These are phyloP conservation scores for Cylas formicarius DNA, from an alignment of 1,140 invertebrate genomes.

Conservation along the genomic window DNA sequence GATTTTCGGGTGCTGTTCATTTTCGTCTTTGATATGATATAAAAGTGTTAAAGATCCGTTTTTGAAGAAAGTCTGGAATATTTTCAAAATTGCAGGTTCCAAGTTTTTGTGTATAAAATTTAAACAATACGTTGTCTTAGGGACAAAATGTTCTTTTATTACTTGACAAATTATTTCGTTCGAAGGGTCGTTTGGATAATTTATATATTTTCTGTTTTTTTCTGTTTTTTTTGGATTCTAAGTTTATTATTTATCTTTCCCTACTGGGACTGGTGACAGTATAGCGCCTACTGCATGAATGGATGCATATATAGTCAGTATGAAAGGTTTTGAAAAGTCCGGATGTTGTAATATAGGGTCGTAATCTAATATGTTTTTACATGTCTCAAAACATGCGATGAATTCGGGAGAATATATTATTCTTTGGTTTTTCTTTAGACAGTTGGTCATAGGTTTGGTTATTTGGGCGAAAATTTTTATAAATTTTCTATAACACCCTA, in stretches of 20 bases:
- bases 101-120: no score
- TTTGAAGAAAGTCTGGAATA: neutral
- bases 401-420: no score
- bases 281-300: constrained; percentile 4
- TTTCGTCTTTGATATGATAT: neutral
- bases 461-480: constrained; percentile 12
- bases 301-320: no score
- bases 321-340: no score
- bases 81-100: neutral
- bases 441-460: constrained; percentile 9
- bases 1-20: neutral
- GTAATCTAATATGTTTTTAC: no score
- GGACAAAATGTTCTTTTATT: neutral
- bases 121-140: neutral
- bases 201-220: neutral
- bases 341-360: no score
- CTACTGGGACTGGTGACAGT: neutral
- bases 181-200: neutral
- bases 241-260: neutral
- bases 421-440: constrained; percentile 7
- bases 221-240: neutral
- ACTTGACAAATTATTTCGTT: neutral
- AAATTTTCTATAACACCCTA: constrained; percentile 19
- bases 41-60: neutral
- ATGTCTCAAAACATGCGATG: no score